Percentiles rank a stretch among this genome's conserved stretches.
These are phyloP conservation scores for Rhynchomys soricoides DNA, from an alignment of 2,113 vertebrate species.

Conservation along the genomic window DNA sequence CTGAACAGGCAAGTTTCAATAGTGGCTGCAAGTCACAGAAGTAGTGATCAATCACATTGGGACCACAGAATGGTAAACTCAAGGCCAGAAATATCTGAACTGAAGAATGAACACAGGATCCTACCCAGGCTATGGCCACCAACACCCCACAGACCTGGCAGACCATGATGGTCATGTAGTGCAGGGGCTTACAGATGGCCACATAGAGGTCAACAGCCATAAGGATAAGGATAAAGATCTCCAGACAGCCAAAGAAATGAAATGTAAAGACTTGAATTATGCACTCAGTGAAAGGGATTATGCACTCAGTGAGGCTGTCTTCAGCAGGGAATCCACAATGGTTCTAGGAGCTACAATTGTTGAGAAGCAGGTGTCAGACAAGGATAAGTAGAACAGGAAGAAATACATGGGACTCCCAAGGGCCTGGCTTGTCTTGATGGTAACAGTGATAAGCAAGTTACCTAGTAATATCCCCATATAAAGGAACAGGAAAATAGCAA, in stretches of 20 bases:
- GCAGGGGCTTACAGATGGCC: conserved; percentile 71
- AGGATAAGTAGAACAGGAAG: conserved; percentile 74
- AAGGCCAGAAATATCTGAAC: conserved; percentile 65
- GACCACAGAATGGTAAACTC: conserved; percentile 74
- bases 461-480: background rate
- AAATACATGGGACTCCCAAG: conserved; percentile 63
- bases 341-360: conserved; percentile 55
- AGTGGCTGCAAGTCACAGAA: conserved; percentile 77
- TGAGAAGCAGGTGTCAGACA: conserved; percentile 70
- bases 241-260: conserved; percentile 72
- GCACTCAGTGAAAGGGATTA: conserved; percentile 68
- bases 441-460: conserved; percentile 23
- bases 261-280: conserved; percentile 50
- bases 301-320: too few species aligned
- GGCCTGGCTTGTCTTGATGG: conserved; percentile 26
- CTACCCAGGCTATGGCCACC: conserved; percentile 42
- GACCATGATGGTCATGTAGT: conserved; percentile 61
- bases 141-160: background rate
- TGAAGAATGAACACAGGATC: conserved; percentile 63
- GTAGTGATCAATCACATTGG: conserved; percentile 74
- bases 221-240: conserved; percentile 69
- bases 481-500: background rate
- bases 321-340: conserved; percentile 21
- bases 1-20: conserved; percentile 64
- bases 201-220: conserved; percentile 67